Evolutionary conservation across 2,113 vertebrate genomes (phyloP).

Genomic region (Syngnathus floridae): DNA sequence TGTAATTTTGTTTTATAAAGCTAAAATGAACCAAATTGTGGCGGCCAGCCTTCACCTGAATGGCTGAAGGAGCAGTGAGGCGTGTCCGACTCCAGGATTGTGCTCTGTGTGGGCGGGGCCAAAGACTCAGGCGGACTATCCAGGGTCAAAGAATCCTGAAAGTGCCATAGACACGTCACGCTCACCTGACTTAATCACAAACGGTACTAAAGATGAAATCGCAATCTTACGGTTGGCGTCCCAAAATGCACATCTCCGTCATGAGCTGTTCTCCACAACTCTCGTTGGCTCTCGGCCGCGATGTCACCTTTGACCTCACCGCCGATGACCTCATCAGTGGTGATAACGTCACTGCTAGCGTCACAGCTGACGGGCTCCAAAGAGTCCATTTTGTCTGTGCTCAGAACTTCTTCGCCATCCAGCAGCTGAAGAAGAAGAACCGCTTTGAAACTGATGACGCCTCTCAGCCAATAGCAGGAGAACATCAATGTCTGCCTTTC

Average conservation of each 20-base stretch:
- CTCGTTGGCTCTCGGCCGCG: conserved; percentile 75
- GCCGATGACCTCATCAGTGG: conserved; percentile 31
- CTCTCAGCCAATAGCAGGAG: not conserved
- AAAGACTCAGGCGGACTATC: conserved; percentile 78
- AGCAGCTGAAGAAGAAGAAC: conserved; percentile 19
- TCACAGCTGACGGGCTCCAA: not conserved
- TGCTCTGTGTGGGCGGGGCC: conserved; percentile 72
- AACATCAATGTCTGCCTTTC: not conserved
- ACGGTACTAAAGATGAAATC: too few relatives aligned
- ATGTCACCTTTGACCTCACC: conserved; percentile 39
- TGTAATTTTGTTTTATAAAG: too few relatives aligned
- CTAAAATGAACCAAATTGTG: too few relatives aligned
- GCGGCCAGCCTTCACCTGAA: conserved; percentile 61
- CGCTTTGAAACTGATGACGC: not conserved
- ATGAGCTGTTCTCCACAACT: conserved; percentile 79
- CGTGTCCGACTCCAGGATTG: conserved; percentile 73
- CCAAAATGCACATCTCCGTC: conserved; percentile 69
- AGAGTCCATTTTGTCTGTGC: conserved; percentile 58
- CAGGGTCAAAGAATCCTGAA: conserved; percentile 75
- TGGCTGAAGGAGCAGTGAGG: conserved; percentile 80
- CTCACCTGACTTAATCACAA: not conserved
- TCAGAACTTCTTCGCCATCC: not conserved
- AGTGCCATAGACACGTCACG: not conserved
- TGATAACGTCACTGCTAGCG: conserved; percentile 21
- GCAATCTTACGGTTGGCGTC: not conserved